Evolutionary conservation across 2,888 invertebrate genomes (phyloP).

Genomic region (Ormyrus pomaceus): DNA sequence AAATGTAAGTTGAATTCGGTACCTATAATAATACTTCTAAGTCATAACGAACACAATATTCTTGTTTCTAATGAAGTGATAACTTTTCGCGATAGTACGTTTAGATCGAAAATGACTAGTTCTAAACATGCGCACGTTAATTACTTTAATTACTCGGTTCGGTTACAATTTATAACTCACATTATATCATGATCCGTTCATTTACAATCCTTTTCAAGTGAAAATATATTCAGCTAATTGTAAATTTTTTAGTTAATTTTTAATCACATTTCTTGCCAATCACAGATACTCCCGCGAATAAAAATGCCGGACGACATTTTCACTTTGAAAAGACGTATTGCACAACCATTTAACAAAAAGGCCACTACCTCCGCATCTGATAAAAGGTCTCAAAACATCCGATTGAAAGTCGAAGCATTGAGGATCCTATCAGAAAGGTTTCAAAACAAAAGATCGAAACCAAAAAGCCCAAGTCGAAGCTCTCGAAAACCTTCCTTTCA

Average conservation of each 20-base stretch:
- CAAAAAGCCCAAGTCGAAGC: no score
- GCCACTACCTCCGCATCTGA: no score
- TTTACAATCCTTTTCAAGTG: background rate
- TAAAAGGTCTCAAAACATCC: no score
- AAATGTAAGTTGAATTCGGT: constrained; percentile 3
- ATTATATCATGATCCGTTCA: background rate
- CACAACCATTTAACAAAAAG: no score
- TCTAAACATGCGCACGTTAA: constrained; percentile 52
- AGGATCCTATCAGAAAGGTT: background rate
- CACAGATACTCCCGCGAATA: no score
- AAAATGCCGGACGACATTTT: no score
- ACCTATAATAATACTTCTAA: constrained; percentile 16
- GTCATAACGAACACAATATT: constrained; percentile 45
- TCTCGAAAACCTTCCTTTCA: background rate
- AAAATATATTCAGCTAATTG: constrained; percentile 8
- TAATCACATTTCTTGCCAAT: no score
- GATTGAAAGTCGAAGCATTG: background rate
- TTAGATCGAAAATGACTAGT: constrained; percentile 55
- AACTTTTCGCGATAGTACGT: constrained; percentile 18
- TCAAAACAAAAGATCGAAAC: no score
- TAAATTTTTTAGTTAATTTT: background rate
- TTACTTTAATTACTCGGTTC: constrained; percentile 19
- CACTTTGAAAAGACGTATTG: no score
- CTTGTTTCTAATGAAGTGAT: constrained; percentile 36
- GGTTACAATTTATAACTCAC: background rate